These are phyloP conservation scores for Trididemnum nubilum DNA, from an alignment of 23 tunicate species.

Conservation along the genomic window DNA sequence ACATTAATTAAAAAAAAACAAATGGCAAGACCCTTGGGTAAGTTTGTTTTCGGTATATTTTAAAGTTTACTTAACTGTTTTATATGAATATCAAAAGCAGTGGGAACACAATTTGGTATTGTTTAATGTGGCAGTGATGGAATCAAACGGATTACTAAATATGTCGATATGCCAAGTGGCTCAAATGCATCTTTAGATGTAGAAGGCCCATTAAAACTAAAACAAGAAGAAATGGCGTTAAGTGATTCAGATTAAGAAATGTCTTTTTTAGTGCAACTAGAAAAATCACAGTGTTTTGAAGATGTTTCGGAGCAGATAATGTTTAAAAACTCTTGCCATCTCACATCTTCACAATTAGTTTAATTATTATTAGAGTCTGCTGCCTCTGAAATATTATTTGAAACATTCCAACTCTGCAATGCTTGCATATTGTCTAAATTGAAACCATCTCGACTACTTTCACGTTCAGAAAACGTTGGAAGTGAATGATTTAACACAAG, in stretches of 20 bases:
- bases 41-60: no score
- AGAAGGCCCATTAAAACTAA: no score
- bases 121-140: no score
- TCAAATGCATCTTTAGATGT: no score
- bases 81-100: no score
- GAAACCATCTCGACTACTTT: neutral
- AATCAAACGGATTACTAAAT: no score
- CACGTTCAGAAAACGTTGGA: neutral
- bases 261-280: neutral
- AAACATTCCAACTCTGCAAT: neutral
- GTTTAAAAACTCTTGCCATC: constrained; percentile 22
- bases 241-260: neutral
- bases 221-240: neutral
- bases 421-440: constrained; percentile 5
- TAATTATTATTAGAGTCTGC: neutral
- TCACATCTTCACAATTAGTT: constrained; percentile 27
- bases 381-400: neutral
- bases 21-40: no score
- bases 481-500: neutral
- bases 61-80: no score
- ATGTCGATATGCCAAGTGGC: no score
- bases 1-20: no score
- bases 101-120: no score
- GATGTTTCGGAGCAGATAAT: neutral
- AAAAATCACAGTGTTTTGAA: neutral